Evolutionary conservation across 64 coral and sea anemone genomes (phyloP), one percentile per base, ranked within the genome.

Genomic region (Platygyra sinensis): DNA sequence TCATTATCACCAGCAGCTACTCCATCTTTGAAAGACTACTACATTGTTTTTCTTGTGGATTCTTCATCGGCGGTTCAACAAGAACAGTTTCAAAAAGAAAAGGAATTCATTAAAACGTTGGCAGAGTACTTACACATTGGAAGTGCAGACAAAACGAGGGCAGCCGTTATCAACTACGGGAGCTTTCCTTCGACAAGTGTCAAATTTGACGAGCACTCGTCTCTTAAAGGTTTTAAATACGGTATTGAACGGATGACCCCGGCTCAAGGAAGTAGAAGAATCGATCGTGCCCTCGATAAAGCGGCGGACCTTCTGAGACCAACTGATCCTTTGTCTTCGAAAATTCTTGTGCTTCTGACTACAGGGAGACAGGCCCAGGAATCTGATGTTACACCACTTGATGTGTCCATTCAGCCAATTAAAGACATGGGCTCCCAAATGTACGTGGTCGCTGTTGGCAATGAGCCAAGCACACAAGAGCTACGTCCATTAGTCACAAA

Each of bases 21-120:
- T 87, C 55, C 57, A 0, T 25, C 72, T 12, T 30, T 36, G 25
- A 30, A 46, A 29, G 71, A 75, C 18, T 71, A 82, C 55, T 88
- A 93, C 65, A 88, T 96, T 13, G 82, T 96, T 11, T 93, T 96
- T 57, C 63, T 96, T 13, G 24, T 96, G 87, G 94, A 96, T 62
- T 87, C 94, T 29, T 93, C 94, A 73, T 90, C 91, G 2, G n/a
- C 88, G 28, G 83, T 96, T 14, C 72, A 72, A 7, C 55, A 24
- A 11, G 64, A 80, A 29, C 59, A 90, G 18, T 93, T 89, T 62
- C 17, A 42, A 39, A 74, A 89, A 38, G 80, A 96, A 73, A 93
- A 96, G 79, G 14, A 72, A 5, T 87, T 96, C 60, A 88, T 93
- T n/a, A 93, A 96, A 62, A 62, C 65, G n/a, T 50, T 96, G 32